These are phyloP conservation scores for Falco biarmicus DNA, from an alignment of 2,797 vertebrate species.

Conservation along the genomic window DNA sequence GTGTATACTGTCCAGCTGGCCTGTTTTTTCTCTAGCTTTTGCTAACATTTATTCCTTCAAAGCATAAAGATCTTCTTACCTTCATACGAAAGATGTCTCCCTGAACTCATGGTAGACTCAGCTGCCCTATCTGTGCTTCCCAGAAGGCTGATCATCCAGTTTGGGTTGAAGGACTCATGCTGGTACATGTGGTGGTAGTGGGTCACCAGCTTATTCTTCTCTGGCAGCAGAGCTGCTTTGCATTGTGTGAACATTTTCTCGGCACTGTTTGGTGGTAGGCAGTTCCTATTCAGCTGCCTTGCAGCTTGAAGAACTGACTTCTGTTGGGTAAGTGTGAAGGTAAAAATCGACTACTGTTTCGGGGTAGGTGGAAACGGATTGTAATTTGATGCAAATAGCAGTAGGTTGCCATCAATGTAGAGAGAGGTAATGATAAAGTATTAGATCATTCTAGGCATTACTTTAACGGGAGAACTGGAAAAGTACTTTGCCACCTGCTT, in stretches of 20 bases:
- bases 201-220: not conserved
- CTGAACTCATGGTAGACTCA: not conserved
- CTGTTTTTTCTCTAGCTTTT: not conserved
- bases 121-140: not conserved
- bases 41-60: not conserved
- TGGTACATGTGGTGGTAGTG: not conserved
- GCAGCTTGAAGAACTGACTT: not conserved
- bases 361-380: not conserved
- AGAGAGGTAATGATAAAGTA: not conserved
- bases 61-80: not conserved
- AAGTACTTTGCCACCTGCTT: not conserved
- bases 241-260: not conserved
- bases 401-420: not conserved
- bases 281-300: not conserved
- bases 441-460: not conserved
- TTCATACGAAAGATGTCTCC: not conserved
- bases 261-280: not conserved
- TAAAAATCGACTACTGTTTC: not conserved
- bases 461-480: not conserved
- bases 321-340: too few relatives aligned
- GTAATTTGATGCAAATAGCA: not conserved
- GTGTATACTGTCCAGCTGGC: not conserved
- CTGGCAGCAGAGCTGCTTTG: not conserved
- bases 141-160: not conserved
- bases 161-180: not conserved